Evolutionary conservation across 2,113 vertebrate species (phyloP), one percentile per base, ranked within the genome.

Genomic region (Rhipidura dahli): DNA sequence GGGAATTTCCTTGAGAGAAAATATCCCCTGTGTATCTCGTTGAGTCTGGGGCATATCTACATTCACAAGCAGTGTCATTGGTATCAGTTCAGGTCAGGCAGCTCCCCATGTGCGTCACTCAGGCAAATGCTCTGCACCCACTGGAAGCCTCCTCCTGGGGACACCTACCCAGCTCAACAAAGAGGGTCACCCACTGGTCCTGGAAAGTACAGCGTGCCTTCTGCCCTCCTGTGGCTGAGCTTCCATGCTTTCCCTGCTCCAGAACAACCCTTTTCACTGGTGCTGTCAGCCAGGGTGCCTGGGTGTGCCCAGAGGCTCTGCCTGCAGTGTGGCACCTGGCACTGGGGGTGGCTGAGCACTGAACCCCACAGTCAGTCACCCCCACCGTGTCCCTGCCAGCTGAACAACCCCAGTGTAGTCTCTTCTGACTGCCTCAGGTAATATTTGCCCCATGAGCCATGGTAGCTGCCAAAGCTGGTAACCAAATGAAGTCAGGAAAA

Each of bases 301-400:
- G 39, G 30, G 12, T 39, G 30, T 1, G 1, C 0, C 1, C 22
- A 15, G 5, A 33, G 40, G 37, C 27, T 15, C 37, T 42, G 33
- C 45, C 45, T 42, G 30, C 33, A 49, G 19, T 6, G 6, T 83
- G 57, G 13, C 37, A 11, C 26, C 13, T 35, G 68, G 12, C 22
- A 5, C 15, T 19, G 26, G 40, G 40, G 37, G 26, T 5, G 8
- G 15, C 7, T 75, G 65, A 40, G 63, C 54, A 7, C 13, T 5
- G 17, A 68, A 7, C 2, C 30, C 31, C 9, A 8, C 0, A 0
- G 27, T 26, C 45, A 26, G 2, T n/a, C 61, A 37, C 13, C 7
- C 2, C 3, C 21, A 13, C 37, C 26, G 49, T 22, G n/a, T 49
- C 57, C 39, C 27, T 63, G 10, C 30, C 61, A n/a, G 39, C 15